Evolutionary conservation across 2,888 invertebrate genomes (phyloP).

Genomic region (Euplexia lucipara): DNA sequence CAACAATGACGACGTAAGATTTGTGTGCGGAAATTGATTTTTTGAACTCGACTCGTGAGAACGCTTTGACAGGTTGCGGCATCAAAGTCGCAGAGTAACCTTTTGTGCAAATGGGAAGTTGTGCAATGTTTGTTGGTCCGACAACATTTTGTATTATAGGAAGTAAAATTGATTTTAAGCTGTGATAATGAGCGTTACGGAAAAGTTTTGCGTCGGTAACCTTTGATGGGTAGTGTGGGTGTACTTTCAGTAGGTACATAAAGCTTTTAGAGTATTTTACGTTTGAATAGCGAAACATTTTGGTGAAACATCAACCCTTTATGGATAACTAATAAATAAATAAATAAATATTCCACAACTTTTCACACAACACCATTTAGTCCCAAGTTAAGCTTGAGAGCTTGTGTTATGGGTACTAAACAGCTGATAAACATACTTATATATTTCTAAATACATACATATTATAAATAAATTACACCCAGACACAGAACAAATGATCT

Average conservation of each 20-base stretch:
- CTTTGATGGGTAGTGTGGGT: not conserved
- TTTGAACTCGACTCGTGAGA: constrained; percentile 85
- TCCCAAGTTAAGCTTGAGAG: no score
- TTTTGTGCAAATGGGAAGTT: constrained; percentile 75
- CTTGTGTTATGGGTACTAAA: no score
- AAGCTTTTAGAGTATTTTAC: not conserved
- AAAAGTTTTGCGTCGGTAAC: constrained; percentile 18
- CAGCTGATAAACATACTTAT: no score
- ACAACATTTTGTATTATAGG: constrained; percentile 63
- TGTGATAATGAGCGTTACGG: constrained; percentile 42
- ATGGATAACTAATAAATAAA: no score
- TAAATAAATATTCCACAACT: no score
- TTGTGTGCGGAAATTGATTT: constrained; percentile 91
- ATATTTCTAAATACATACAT: no score
- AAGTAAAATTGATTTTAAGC: constrained; percentile 66
- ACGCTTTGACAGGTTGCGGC: constrained; percentile 87
- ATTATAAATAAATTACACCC: no score
- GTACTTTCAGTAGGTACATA: constrained; percentile 15
- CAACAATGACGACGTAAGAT: constrained; percentile 89
- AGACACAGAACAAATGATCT: no score
- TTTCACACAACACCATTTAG: no score
- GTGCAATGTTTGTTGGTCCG: constrained; percentile 72
- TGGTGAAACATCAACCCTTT: not conserved
- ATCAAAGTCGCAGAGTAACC: constrained; percentile 75
- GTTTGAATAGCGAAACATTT: not conserved